Evolutionary conservation across 2,888 invertebrate genomes (phyloP).

Genomic region (Stenotaenia linearis): DNA sequence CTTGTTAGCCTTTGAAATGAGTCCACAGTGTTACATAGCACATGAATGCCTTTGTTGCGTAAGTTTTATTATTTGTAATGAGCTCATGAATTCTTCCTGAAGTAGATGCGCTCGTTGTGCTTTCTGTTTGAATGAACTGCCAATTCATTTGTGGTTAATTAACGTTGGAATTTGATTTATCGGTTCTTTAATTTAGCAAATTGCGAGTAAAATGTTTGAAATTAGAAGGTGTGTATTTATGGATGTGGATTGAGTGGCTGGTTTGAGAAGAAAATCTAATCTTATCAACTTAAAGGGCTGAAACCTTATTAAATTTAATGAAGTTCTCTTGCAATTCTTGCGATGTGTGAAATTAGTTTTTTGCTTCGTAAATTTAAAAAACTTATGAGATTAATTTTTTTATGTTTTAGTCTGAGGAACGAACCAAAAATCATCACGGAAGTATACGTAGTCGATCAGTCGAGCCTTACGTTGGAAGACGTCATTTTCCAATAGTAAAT

Average conservation of each 20-base stretch:
- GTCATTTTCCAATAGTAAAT: constrained; percentile 10
- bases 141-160: neutral
- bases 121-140: neutral
- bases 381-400: neutral
- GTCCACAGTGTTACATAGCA: neutral
- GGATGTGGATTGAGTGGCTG: no score
- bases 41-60: neutral
- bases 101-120: no score
- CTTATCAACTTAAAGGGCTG: no score
- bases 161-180: neutral
- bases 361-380: neutral
- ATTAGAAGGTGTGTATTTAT: no score
- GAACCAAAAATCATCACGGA: constrained; percentile 28
- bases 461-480: constrained; percentile 35
- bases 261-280: no score
- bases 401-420: constrained; percentile 34
- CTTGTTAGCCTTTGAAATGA: neutral
- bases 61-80: neutral
- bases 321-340: neutral
- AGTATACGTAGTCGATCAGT: constrained; percentile 36
- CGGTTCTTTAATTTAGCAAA: neutral
- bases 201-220: neutral
- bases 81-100: neutral
- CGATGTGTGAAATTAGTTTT: neutral
- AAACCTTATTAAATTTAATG: neutral